Evolutionary conservation across 2,888 invertebrate species (phyloP).

Genomic region (Acleris emargana): DNA sequence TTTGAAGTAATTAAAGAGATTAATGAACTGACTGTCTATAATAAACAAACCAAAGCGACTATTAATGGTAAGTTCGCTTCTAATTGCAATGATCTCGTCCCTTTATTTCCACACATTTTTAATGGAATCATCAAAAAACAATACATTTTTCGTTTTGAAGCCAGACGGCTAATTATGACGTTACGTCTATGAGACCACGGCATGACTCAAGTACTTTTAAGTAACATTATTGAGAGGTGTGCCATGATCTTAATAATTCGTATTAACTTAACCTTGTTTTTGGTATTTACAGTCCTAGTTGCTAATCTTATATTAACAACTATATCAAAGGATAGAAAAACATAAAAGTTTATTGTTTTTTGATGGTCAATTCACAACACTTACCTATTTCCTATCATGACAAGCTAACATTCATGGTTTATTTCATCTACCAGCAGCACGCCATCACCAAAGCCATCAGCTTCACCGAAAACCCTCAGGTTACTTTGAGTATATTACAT

Average conservation of each 20-base stretch:
- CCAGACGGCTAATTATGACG: not conserved
- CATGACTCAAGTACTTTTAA: too few species aligned
- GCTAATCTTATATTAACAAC: too few species aligned
- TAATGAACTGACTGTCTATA: conserved; percentile 9
- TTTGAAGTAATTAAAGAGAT: conserved; percentile 6
- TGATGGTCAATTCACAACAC: conserved; percentile 25
- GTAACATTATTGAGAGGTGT: too few species aligned
- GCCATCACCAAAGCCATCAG: conserved; percentile 82
- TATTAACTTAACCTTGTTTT: too few species aligned
- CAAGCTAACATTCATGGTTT: conserved; percentile 62
- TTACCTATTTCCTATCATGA: conserved; percentile 39
- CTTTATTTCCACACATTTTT: not conserved
- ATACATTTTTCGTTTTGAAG: not conserved
- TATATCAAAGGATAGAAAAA: too few species aligned
- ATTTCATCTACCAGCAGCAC: conserved; percentile 81
- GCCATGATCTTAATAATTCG: too few species aligned
- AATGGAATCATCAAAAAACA: conserved; percentile 3
- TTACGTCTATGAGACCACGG: too few species aligned
- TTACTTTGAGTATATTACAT: conserved; percentile 60
- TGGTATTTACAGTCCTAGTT: too few species aligned
- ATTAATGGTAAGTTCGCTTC: conserved; percentile 29
- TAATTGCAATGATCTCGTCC: conserved; percentile 8
- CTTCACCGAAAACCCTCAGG: conserved; percentile 82
- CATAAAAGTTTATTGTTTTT: not conserved
- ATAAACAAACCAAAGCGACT: conserved; percentile 24